phyloP scores from a whole-genome alignment of 2,797 vertebrate species.

The Phoeniculus purpureus region DNA sequence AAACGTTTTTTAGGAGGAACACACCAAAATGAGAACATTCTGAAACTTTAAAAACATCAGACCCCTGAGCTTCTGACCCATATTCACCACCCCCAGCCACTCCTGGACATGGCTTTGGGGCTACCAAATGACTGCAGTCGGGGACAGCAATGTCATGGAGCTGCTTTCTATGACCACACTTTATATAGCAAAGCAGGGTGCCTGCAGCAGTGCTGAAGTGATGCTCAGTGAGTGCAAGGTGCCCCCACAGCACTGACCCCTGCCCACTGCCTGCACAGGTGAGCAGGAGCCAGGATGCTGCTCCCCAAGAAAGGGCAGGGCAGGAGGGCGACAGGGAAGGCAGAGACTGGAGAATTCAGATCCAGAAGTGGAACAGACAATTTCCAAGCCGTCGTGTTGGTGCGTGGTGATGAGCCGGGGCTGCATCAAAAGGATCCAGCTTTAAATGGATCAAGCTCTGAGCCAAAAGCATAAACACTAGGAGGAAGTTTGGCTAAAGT shows the following conservation, averaged over 20 bases:
- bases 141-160: background rate
- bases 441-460: slow-evolving; percentile 63
- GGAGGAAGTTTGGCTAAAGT: slow-evolving; percentile 80
- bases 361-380: slow-evolving; percentile 23
- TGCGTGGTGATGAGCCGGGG: slow-evolving; percentile 50
- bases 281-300: background rate
- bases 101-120: accelerated
- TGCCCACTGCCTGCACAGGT: accelerated
- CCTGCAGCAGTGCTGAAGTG: accelerated
- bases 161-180: accelerated
- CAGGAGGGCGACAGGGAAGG: background rate
- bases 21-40: background rate
- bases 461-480: slow-evolving; percentile 77
- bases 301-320: background rate
- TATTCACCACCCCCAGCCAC: accelerated
- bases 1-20: accelerated
- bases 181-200: accelerated
- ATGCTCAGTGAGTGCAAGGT: background rate
- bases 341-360: background rate
- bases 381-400: background rate
- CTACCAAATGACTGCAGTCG: accelerated
- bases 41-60: background rate
- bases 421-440: slow-evolving; percentile 71
- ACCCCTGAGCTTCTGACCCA: background rate
- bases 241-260: background rate